phyloP scores from a whole-genome alignment of 2,888 invertebrate genomes.

The Hypomecis punctinalis region DNA sequence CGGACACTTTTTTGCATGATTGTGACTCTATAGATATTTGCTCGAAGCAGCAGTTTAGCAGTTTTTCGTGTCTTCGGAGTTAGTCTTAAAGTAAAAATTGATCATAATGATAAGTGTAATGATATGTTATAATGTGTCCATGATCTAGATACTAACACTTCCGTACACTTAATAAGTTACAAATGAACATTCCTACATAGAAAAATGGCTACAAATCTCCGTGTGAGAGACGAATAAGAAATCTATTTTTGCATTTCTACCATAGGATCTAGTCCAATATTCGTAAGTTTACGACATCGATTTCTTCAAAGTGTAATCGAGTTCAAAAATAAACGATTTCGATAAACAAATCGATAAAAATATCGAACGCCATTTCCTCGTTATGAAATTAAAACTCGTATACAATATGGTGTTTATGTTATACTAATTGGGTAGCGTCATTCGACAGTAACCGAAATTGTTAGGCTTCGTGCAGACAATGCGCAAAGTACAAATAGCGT shows the following conservation, averaged over 20 bases:
- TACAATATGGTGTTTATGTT: conserved; percentile 29
- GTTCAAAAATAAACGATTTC: conserved; percentile 40
- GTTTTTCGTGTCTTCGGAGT: too few relatives aligned
- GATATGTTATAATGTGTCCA: too few relatives aligned
- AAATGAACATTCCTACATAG: too few relatives aligned
- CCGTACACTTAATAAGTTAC: too few relatives aligned
- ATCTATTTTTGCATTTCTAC: conserved; percentile 6
- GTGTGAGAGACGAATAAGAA: not conserved
- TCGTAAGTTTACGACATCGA: conserved; percentile 32
- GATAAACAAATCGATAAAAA: conserved; percentile 39
- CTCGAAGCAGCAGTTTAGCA: too few relatives aligned
- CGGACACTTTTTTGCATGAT: too few relatives aligned
- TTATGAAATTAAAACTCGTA: conserved; percentile 41
- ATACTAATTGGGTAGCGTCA: conserved; percentile 25
- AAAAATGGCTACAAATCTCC: too few relatives aligned
- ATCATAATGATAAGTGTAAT: too few relatives aligned
- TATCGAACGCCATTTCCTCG: conserved; percentile 34
- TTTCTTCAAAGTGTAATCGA: conserved; percentile 24
- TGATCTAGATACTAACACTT: too few relatives aligned
- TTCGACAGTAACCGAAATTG: conserved; percentile 24
- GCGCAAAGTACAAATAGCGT: not conserved
- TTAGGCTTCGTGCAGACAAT: conserved; percentile 17
- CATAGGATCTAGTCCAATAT: conserved; percentile 14
- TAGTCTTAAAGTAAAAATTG: too few relatives aligned
- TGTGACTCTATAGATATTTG: too few relatives aligned